Evolutionary conservation across 2,797 vertebrate species (phyloP), one percentile per base, ranked within the genome.

Genomic region (Rhinichthys osculus): DNA sequence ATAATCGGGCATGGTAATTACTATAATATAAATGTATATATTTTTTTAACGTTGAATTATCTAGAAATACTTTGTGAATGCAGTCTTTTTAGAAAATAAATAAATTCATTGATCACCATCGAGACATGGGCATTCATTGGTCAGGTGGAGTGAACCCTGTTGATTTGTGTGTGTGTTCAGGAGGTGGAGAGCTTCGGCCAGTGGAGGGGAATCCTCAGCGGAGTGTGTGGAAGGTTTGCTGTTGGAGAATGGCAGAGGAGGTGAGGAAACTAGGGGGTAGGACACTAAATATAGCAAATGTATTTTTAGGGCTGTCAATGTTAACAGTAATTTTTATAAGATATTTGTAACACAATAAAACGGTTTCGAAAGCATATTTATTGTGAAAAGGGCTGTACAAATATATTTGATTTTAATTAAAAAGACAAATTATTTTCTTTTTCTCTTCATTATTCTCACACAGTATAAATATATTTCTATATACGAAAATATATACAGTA

Each of bases 121-220:
- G 1, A 72, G 23, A 27, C 23, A 27, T 14, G 11, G 14, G 1
- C 14, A 30, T 74, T 50, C 7, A 50, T 13, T 33, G 27, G 44
- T 52, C 27, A 33, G 44, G 10, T 33, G 33, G 1, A 23, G 11
- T 40, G 13, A 64, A 50, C 47, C 1, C 5, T 40, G 35, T 14
- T 35, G 23, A 70, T 2, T 52, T 77, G n/a, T 67, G 76, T 85
- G 30, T 85, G 66, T 86, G n/a, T 88, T 42, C 62, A 95, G 88
- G 90, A 90, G 95, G 95, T 47, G 84, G 88, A 5, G 95, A 96
- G 89, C 82, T 99, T 88, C 94, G 96, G 86, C 95, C 96, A 2
- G 97, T 99, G n/a, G 96, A 99, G 93, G 98, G 98, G 83, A 99
- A 99, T 93, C 97, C 98, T 9, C 96, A 99, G 44, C 94, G 98